These are phyloP conservation scores for Accipiter virgatus DNA, from an alignment of 2,113 vertebrate genomes.

Conservation along the genomic window DNA sequence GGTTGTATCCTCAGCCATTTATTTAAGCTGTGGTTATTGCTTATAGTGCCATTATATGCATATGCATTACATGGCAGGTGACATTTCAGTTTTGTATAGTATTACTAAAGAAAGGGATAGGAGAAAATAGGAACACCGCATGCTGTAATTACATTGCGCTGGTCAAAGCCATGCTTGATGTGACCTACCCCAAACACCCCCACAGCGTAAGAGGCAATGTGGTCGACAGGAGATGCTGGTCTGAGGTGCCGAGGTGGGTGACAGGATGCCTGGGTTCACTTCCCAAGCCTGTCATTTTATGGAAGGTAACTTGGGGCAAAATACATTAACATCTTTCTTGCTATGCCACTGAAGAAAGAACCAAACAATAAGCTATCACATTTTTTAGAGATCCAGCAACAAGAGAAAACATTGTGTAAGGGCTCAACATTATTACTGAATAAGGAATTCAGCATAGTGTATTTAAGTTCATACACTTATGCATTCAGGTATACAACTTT, in stretches of 20 bases:
- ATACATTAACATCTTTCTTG: neutral
- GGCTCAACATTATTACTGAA: neutral
- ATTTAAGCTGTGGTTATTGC: neutral
- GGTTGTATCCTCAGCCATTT: neutral
- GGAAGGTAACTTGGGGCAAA: neutral
- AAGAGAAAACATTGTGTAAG: neutral
- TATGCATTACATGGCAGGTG: neutral
- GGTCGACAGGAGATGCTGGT: neutral
- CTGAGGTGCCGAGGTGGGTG: neutral
- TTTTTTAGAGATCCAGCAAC: neutral
- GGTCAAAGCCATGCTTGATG: neutral
- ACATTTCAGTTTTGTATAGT: neutral
- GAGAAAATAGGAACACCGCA: neutral
- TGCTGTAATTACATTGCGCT: neutral
- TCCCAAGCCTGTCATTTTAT: neutral
- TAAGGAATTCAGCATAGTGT: neutral
- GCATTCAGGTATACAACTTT: neutral
- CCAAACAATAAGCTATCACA: neutral
- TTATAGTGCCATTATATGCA: neutral
- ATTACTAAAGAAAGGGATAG: neutral
- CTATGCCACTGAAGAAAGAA: neutral
- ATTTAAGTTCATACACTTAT: neutral
- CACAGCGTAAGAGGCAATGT: rapidly evolving
- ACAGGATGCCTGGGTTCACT: neutral
- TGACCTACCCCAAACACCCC: neutral